These are phyloP conservation scores for Enteromius treurensis DNA, from an alignment of 2,797 vertebrate species.

Conservation along the genomic window DNA sequence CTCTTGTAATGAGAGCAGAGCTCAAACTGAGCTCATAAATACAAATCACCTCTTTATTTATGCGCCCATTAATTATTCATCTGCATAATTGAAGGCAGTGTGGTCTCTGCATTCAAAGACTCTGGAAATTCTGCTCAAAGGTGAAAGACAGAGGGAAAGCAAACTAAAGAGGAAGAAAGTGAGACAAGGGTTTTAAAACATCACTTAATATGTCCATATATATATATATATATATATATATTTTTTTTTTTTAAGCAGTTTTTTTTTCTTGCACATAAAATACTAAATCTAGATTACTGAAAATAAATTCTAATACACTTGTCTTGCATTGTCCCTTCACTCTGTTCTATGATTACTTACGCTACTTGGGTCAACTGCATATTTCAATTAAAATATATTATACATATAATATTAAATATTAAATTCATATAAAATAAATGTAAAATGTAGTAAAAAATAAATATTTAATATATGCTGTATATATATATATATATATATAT, in stretches of 20 bases:
- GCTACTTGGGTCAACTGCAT: neutral
- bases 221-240: no score
- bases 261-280: neutral
- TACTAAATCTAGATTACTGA: neutral
- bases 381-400: neutral
- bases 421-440: no score
- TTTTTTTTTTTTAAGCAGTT: no score
- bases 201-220: neutral
- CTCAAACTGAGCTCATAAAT: conserved; percentile 63
- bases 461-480: no score
- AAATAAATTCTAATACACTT: neutral
- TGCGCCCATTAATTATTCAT: conserved; percentile 69
- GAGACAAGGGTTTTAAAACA: neutral
- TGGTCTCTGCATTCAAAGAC: conserved; percentile 31
- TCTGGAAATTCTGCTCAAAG: conserved; percentile 19
- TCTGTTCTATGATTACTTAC: neutral
- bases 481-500: no score
- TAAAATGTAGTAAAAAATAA: no score
- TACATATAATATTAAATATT: neutral
- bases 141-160: neutral
- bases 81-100: conserved; percentile 56
- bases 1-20: conserved; percentile 43
- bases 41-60: conserved; percentile 64
- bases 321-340: neutral
- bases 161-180: neutral